Percentiles rank a stretch among this genome's conserved stretches.
These are phyloP conservation scores for Polydrusus cervinus DNA, from an alignment of 2,888 invertebrate species.

Conservation along the genomic window DNA sequence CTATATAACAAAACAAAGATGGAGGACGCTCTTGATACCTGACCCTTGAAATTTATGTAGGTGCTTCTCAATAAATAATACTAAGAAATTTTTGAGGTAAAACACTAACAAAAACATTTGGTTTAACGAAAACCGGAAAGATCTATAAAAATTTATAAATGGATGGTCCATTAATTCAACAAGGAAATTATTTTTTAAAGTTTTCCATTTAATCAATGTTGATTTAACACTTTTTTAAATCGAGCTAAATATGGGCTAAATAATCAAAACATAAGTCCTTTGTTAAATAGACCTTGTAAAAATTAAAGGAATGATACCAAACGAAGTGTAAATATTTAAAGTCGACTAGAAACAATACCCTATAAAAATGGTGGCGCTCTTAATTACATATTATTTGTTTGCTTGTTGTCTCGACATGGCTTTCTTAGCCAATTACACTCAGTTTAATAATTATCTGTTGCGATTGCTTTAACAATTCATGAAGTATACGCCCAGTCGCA, in stretches of 20 bases:
- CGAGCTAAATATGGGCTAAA: background rate
- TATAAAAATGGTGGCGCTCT: slow-evolving; percentile 52
- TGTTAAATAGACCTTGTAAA: slow-evolving; percentile 45
- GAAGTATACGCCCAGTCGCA: slow-evolving; percentile 39
- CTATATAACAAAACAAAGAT: too few relatives aligned
- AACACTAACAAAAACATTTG: too few relatives aligned
- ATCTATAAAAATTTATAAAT: too few relatives aligned
- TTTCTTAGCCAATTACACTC: slow-evolving; percentile 46
- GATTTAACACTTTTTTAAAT: background rate
- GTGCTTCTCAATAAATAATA: too few relatives aligned
- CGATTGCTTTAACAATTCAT: slow-evolving; percentile 43
- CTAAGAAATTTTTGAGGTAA: too few relatives aligned
- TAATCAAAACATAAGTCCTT: slow-evolving; percentile 10
- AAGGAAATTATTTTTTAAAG: too few relatives aligned
- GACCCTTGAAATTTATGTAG: too few relatives aligned
- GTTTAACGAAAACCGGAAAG: too few relatives aligned
- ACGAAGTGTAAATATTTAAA: slow-evolving; percentile 50
- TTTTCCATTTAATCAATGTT: background rate
- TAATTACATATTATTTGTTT: slow-evolving; percentile 55
- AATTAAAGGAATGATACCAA: slow-evolving; percentile 45
- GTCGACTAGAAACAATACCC: slow-evolving; percentile 48
- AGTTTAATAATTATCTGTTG: slow-evolving; percentile 46
- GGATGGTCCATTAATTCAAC: too few relatives aligned
- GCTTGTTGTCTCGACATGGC: slow-evolving; percentile 44
- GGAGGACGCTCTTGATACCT: too few relatives aligned